phyloP scores from a whole-genome alignment of 2,113 vertebrate species.

The Aspidoscelis tigris region DNA sequence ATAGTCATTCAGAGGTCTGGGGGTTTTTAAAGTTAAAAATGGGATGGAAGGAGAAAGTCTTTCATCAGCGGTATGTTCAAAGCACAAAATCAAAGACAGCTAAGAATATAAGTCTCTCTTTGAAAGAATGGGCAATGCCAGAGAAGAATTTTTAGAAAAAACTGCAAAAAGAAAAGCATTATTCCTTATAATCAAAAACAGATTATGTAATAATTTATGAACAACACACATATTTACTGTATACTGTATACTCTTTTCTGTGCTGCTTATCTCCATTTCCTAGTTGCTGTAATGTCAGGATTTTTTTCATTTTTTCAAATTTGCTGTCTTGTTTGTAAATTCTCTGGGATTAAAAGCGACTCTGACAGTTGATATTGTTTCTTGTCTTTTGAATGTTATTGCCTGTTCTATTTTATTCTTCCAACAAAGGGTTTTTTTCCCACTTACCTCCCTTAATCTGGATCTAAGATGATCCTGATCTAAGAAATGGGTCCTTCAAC shows the following conservation, averaged over 20 bases:
- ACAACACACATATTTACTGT: neutral
- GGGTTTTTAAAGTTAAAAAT: neutral
- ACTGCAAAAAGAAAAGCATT: neutral
- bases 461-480: too few relatives aligned
- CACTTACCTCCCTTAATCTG: too few relatives aligned
- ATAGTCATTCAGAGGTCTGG: neutral
- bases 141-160: neutral
- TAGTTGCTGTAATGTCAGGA: conserved; percentile 13
- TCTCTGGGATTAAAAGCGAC: conserved; percentile 18
- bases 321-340: conserved; percentile 7
- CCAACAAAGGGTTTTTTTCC: neutral
- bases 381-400: conserved; percentile 31
- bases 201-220: neutral
- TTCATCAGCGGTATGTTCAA: neutral
- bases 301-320: conserved; percentile 4
- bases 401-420: conserved; percentile 11
- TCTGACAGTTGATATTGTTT: conserved; percentile 29
- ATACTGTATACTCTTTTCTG: neutral
- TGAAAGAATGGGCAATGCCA: neutral
- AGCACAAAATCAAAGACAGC: neutral
- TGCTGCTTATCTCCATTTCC: neutral
- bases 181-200: neutral
- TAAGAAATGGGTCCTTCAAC: too few relatives aligned
- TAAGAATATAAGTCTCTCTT: neutral
- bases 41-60: neutral